Evolutionary conservation across 2,113 vertebrate species (phyloP).

Genomic region (Triplophysa tibetana): DNA sequence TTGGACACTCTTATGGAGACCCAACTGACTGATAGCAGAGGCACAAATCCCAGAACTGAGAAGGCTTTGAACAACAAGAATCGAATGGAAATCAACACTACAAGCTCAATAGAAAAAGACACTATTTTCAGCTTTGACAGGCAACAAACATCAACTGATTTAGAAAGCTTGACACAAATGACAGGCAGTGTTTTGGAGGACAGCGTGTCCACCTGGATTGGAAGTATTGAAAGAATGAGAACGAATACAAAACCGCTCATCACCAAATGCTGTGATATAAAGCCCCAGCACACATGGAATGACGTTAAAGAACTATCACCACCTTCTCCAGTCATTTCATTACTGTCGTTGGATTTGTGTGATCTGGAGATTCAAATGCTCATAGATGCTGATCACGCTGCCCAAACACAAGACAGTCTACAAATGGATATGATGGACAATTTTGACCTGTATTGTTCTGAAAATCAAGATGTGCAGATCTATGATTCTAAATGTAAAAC

Average conservation of each 20-base stretch:
- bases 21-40: constrained; percentile 18
- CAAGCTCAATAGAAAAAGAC: constrained; percentile 11
- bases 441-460: constrained; percentile 55
- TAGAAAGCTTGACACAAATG: constrained; percentile 42
- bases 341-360: constrained; percentile 61
- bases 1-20: constrained; percentile 17
- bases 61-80: neutral
- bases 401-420: constrained; percentile 42
- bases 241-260: constrained; percentile 19
- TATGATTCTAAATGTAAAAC: neutral
- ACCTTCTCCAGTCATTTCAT: constrained; percentile 57
- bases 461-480: constrained; percentile 32
- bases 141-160: constrained; percentile 12
- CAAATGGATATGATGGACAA: constrained; percentile 59
- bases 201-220: constrained; percentile 30
- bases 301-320: constrained; percentile 26
- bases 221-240: constrained; percentile 40
- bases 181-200: constrained; percentile 38
- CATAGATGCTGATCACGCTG: constrained; percentile 46
- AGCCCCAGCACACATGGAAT: neutral
- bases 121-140: neutral
- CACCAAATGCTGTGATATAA: neutral
- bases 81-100: constrained; percentile 3
- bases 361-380: constrained; percentile 65
- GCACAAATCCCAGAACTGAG: neutral